Evolutionary conservation across 1,140 invertebrate species (phyloP), one percentile per base, ranked within the genome.

Genomic region (Teleopsis dalmanni): DNA sequence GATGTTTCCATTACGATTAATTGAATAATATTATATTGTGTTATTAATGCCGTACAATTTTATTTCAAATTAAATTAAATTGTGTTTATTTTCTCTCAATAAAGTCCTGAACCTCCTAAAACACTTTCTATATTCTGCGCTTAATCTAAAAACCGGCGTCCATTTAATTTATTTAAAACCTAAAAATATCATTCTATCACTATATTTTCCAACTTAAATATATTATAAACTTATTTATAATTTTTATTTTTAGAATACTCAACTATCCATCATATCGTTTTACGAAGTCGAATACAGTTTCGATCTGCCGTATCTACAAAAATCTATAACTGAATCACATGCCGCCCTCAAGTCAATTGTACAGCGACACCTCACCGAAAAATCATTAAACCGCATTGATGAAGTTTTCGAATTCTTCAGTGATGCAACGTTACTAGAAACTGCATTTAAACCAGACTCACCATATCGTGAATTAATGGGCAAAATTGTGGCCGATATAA

Each of bases 251-350:
- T 36, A 70, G 67, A 67, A 65, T 51, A 70, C 66, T 22, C 72
- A 84, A 19, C 88, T 93, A 83, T 85, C 86, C 0, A 79, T 92
- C 3, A 83, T 92, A 44, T 90, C 87, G 41, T 93, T 93, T 68
- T 83, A 88, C 65, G 88, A 87, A 65, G 82, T 94, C 25, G 91
- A 94, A 43, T 94, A 88, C 68, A 91, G 87, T 51, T 94, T 91
- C 62, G 91, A 95, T 60, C 77, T 83, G 48, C 76, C 76, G 29
- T 93, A 88, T 69, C 70, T 95, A 51, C 76, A 79, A 16, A 75
- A 78, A 37, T 80, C 80, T 2, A 71, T 93, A 14, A 78, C 76
- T 50, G 87, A 83, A 63, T 88, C 81, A 57, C 79, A 79, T 44
- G 72, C 62, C 48, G 72, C 84, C 18, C 75, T 94, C n/a, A 81